phyloP scores from a whole-genome alignment of 92 coral and sea anemone genomes.

The Zoanthus sansibaricus region DNA sequence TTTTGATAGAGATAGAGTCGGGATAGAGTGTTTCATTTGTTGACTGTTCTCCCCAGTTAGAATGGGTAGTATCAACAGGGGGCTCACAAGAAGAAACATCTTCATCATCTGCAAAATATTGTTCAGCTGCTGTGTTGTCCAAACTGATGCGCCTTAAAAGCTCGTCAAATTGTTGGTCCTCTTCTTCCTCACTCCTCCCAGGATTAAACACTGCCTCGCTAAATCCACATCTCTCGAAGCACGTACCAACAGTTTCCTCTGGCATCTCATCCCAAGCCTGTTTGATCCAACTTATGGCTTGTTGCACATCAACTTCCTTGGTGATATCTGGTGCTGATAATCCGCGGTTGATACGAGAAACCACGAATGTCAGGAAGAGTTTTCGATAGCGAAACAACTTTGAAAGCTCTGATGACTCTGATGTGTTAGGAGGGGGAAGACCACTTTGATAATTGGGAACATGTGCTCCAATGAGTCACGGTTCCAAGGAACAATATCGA shows the following conservation, averaged over 20 bases:
- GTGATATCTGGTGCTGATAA: slow-evolving; percentile 31
- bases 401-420: slow-evolving; percentile 44
- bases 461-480: slow-evolving; percentile 21
- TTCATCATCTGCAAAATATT: too few species aligned
- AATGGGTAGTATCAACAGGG: too few species aligned
- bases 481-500: slow-evolving; percentile 28
- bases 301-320: slow-evolving; percentile 48
- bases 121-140: too few species aligned
- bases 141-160: too few species aligned
- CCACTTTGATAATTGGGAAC: slow-evolving; percentile 49
- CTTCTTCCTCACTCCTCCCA: too few species aligned
- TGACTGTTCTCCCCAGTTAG: too few species aligned
- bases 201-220: too few species aligned
- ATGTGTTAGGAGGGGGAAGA: slow-evolving; percentile 44
- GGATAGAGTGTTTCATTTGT: too few species aligned
- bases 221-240: slow-evolving; percentile 36
- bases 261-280: slow-evolving; percentile 50
- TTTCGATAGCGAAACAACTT: slow-evolving; percentile 51
- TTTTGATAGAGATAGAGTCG: too few species aligned
- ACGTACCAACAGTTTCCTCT: slow-evolving; percentile 34
- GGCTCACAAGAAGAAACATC: too few species aligned
- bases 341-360: slow-evolving; percentile 46
- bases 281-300: slow-evolving; percentile 41
- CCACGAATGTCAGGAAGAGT: slow-evolving; percentile 51
- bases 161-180: too few species aligned